Evolutionary conservation across 2,888 invertebrate species (phyloP).

Genomic region (Clusia tigrina): DNA sequence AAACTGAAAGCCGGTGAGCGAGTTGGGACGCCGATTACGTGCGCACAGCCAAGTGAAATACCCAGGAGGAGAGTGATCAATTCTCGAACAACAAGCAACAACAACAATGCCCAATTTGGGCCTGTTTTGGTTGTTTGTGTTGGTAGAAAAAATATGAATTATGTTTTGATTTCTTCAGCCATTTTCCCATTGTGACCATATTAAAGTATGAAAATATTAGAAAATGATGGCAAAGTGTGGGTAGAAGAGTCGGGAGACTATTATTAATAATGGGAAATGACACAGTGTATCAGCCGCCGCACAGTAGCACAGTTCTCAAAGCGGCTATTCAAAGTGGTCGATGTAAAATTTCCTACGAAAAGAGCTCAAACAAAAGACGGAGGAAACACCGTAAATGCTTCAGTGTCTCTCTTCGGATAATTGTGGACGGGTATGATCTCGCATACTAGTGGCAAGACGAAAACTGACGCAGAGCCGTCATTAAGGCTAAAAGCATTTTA

Average conservation of each 20-base stretch:
- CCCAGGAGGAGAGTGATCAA: slow-evolving; percentile 51
- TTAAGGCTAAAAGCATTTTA: background rate
- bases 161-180: slow-evolving; percentile 17
- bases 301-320: slow-evolving; percentile 47
- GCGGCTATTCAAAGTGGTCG: slow-evolving; percentile 28
- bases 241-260: background rate
- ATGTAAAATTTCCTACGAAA: background rate
- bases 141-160: slow-evolving; percentile 22
- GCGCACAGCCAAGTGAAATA: slow-evolving; percentile 14
- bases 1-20: slow-evolving; percentile 12
- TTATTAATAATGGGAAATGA: background rate
- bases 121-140: slow-evolving; percentile 23
- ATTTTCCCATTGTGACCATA: slow-evolving; percentile 3
- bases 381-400: background rate
- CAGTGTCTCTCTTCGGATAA: slow-evolving; percentile 25
- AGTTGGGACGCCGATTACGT: slow-evolving; percentile 3
- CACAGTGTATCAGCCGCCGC: slow-evolving; percentile 7
- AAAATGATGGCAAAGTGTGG: too few species aligned
- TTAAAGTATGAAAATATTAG: slow-evolving; percentile 10
- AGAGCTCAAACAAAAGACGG: background rate
- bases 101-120: background rate
- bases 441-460: background rate
- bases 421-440: background rate
- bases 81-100: slow-evolving; percentile 25
- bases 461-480: background rate